Base-by-base conservation (phyloP, 2,113 vertebrate genomes). In the Puma concolor region DNA sequence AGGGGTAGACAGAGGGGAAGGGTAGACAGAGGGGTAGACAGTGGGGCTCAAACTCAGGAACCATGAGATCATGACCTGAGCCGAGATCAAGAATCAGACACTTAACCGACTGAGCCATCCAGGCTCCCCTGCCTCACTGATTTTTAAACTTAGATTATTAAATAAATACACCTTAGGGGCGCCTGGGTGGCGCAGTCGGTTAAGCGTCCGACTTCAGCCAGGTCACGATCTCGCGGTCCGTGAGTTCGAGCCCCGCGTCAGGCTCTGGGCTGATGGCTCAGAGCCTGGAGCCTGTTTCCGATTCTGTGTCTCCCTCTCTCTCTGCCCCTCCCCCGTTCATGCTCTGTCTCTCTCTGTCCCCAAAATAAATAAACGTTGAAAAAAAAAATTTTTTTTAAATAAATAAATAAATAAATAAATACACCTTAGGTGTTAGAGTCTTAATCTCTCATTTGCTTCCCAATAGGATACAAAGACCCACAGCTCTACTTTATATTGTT, bases 391-490 rank as follows among this genome's bases (percentile, higher is more conserved):
- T n/a, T n/a, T n/a, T n/a, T n/a, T n/a, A n/a, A n/a, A n/a, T 17
- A 91, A 91, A 81, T 91, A 94, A 90, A 52, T n/a, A 86, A n/a
- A n/a, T 17, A 91, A 91, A 81, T 91, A 94, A 90, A 52, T n/a
- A 86, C 2, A 88, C 89, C 54, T 66, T 69, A 52, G 52, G 63
- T 29, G 71, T 91, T 31, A 48, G 33, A 76, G 48, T 82, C 74
- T 91, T 95, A 76, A 54, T 74, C 23, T 84, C 71, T 80, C 74
- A 85, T 67, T 72, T 96, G 57, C 8, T 57, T 88, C 48, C 44
- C 72, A 94, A 91, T 29, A 63, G 31, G 63, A 82, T 8, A 76
- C 31, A 71, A 94, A 94, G 64, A 31, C n/a, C 50, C 92, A 81
- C 17, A 86, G 81, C 44, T 89, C 7, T 21, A 64, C 38, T 93